Percentiles rank a stretch among this genome's conserved stretches.
These are phyloP conservation scores for Thereva nobilitata DNA, from an alignment of 2,888 invertebrate species.

Conservation along the genomic window DNA sequence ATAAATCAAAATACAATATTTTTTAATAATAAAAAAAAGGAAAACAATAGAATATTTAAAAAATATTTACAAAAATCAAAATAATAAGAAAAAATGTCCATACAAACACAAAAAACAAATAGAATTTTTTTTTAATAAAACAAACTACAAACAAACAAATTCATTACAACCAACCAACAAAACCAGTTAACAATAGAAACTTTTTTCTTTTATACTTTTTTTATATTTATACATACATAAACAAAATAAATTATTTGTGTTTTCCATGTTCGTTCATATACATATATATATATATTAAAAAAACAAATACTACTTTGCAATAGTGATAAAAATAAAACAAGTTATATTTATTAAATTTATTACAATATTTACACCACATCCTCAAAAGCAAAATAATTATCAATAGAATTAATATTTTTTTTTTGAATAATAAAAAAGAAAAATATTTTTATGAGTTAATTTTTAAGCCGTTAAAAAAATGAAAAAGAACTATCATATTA, in stretches of 20 bases:
- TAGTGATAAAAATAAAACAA: slow-evolving; percentile 32
- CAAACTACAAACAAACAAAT: slow-evolving; percentile 8
- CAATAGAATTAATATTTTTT: slow-evolving; percentile 16
- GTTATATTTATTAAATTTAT: slow-evolving; percentile 6
- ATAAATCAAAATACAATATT: neutral
- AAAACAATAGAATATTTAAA: neutral
- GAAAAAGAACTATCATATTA: slow-evolving; percentile 2
- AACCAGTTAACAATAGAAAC: too few relatives aligned
- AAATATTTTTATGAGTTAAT: slow-evolving; percentile 32
- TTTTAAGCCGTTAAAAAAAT: slow-evolving; percentile 20
- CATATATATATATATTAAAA: slow-evolving; percentile 25
- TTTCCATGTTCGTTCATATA: neutral
- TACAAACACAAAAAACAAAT: slow-evolving; percentile 7
- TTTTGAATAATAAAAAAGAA: slow-evolving; percentile 23
- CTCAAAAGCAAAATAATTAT: slow-evolving; percentile 10
- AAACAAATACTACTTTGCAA: slow-evolving; percentile 30
- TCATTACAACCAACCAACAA: too few relatives aligned
- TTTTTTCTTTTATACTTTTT: too few relatives aligned
- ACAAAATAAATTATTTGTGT: too few relatives aligned
- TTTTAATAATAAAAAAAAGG: slow-evolving; percentile 9
- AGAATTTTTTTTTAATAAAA: slow-evolving; percentile 9
- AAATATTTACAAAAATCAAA: neutral
- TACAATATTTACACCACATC: too few relatives aligned
- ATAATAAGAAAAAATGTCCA: slow-evolving; percentile 22
- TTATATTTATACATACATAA: too few relatives aligned